Evolutionary conservation across 2,888 invertebrate species (phyloP), one percentile per base, ranked within the genome.

Genomic region (Athrips mouffetella): DNA sequence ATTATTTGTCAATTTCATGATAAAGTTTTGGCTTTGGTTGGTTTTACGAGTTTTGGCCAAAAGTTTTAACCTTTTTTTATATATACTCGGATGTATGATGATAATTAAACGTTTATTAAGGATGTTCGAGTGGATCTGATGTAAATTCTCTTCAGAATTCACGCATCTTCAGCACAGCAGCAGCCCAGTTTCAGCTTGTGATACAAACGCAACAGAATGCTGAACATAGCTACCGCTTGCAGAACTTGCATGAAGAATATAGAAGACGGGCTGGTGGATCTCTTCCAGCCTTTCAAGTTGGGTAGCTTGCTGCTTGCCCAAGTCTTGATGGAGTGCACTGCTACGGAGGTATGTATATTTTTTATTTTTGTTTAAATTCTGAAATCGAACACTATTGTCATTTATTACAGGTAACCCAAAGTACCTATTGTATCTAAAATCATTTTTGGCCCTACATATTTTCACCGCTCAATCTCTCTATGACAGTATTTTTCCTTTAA

Each of bases 181-280:
- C n/a, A n/a, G n/a, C n/a, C n/a, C n/a, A n/a, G n/a, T n/a, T n/a
- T n/a, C n/a, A n/a, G n/a, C n/a, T n/a, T n/a, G n/a, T n/a, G n/a
- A n/a, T n/a, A n/a, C n/a, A n/a, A n/a, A n/a, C n/a, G 27, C n/a
- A 10, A 27, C n/a, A 65, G 66, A 57, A 83, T 82, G 79, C 51
- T 76, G 27, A 66, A 80, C 48, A 51, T 80, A 47, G 63, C 62
- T 27, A 64, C 60, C 20, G 71, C 76, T 25, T 89, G 89, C 67
- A 76, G 89, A 16, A 80, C 83, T 37, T 89, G 89, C 62, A 82
- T 87, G 82, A 84, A 78, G 54, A 73, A 63, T 13, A 29, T 6
- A 10, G 21, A 23, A 44, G 70, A 76, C 53, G 63, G 59, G 45
- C 63, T 87, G 51, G 55, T 84, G 31, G 64, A 76, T 54, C 63